These are phyloP conservation scores for Hyperoplus lanceolatus DNA, from an alignment of 2,797 vertebrate genomes.

Conservation along the genomic window DNA sequence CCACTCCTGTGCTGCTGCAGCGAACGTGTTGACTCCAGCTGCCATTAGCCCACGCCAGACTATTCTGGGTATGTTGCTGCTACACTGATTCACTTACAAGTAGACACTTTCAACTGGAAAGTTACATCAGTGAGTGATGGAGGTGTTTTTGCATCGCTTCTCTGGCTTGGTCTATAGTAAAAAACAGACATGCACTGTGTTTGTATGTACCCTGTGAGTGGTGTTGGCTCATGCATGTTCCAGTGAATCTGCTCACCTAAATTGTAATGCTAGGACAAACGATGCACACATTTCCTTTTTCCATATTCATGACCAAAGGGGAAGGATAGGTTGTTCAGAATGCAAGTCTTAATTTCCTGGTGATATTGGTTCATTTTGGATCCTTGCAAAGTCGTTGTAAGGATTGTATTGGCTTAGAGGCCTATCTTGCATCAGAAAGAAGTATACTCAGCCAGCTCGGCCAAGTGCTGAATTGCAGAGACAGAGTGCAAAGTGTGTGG, in stretches of 20 bases:
- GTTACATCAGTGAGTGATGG: slow-evolving; percentile 69
- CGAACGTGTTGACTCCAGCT: slow-evolving; percentile 71
- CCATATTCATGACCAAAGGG: not conserved
- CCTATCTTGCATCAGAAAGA: slow-evolving; percentile 66
- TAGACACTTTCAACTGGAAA: slow-evolving; percentile 73
- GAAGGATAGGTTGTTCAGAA: not conserved
- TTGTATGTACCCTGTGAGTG: not conserved
- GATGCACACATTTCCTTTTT: not conserved
- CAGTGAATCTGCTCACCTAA: slow-evolving; percentile 18
- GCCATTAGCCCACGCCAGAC: slow-evolving; percentile 77
- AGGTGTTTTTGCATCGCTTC: slow-evolving; percentile 60
- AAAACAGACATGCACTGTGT: not conserved
- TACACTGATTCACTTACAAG: slow-evolving; percentile 78
- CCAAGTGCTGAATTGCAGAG: slow-evolving; percentile 75
- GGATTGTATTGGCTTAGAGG: slow-evolving; percentile 46
- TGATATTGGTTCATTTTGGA: slow-evolving; percentile 36
- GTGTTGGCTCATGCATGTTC: slow-evolving; percentile 4
- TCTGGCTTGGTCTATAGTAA: slow-evolving; percentile 44
- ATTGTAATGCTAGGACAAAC: not conserved
- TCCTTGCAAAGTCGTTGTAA: slow-evolving; percentile 26
- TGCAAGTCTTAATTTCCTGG: slow-evolving; percentile 33
- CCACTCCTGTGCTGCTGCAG: slow-evolving; percentile 65
- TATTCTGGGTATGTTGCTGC: slow-evolving; percentile 77
- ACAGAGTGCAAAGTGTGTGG: slow-evolving; percentile 73
- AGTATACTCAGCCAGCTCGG: slow-evolving; percentile 47